A percentile compares a stretch with the other conserved stretches of the same genome.
These are phyloP conservation scores for Artibeus jamaicensis DNA, from an alignment of 2,797 vertebrate genomes.

Conservation along the genomic window DNA sequence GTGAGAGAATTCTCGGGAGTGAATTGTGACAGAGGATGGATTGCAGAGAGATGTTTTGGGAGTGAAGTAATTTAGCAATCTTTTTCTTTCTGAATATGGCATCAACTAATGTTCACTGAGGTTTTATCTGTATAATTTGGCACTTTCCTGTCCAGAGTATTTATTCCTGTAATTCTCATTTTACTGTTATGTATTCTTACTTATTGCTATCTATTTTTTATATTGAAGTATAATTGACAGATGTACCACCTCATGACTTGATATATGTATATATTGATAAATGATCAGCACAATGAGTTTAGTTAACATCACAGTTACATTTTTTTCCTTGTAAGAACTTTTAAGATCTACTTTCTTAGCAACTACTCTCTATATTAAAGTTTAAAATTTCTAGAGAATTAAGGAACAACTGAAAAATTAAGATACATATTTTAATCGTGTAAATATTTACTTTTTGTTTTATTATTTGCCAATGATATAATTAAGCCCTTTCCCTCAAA, in stretches of 20 bases:
- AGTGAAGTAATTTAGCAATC: conserved; percentile 44
- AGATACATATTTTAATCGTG: background rate
- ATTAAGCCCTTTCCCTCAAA: conserved; percentile 41
- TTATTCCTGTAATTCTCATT: conserved; percentile 17
- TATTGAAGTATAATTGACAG: background rate
- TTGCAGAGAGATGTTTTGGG: conserved; percentile 42
- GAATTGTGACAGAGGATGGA: conserved; percentile 1
- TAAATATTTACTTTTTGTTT: conserved; percentile 41
- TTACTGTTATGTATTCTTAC: background rate
- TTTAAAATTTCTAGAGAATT: conserved; percentile 13
- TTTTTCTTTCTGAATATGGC: background rate
- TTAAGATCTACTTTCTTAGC: background rate
- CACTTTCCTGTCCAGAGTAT: background rate
- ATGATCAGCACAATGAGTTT: background rate
- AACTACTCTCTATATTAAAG: background rate
- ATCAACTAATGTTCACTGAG: background rate
- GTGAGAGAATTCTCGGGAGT: conserved; percentile 22
- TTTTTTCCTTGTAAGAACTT: background rate
- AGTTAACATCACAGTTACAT: background rate
- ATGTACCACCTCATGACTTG: background rate
- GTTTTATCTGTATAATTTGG: background rate
- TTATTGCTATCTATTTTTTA: background rate
- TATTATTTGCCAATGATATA: conserved; percentile 28
- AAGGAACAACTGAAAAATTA: background rate
- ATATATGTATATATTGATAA: background rate